Base-by-base conservation (phyloP, 2,888 invertebrate species). In the Dioctria linearis region DNA sequence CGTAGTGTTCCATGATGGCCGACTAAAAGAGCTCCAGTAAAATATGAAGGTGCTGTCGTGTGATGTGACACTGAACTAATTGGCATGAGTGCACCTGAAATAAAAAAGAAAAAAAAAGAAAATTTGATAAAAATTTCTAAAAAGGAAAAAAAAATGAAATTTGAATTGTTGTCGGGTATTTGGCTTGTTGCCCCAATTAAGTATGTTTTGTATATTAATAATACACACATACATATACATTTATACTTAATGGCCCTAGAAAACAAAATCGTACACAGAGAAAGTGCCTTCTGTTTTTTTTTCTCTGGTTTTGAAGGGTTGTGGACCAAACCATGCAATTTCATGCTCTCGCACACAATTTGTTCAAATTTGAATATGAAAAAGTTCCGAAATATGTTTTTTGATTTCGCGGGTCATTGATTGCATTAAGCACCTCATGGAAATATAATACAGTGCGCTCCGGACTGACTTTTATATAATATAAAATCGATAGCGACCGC, bases 1-100 rank as follows among this genome's bases (percentile, higher is more conserved):
- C 88, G 85, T 80, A 89, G 83, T 25, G 88, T 88, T 5, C 87
- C 88, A 61, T 87, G 87, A 5, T 87, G 87, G n/a, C 87, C 86
- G 69, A 87, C 86, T 84, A 88, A 85, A 80, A 88, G 86, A 4
- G 87, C 85, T 75, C 88, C 87, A 71, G 86, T 86, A 63, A 88
- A 82, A 82, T 88, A 88, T 49, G 87, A 85, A 54, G 87, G 86
- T 57, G 82, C 82, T 42, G 84, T 82, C 57, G 84, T 84, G 65
- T 85, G 85, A 83, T 85, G 85, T 49, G 88, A 84, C 43, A 86
- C 85, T 51, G 86, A 85, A 54, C 85, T 85, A 80, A 87, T 84
- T 79, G 86, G 84, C 84, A 87, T 85, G 43, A 87, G 86, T 3
- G 86, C 84, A 83, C 87, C 88, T 80, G 80, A 3, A 86, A 82